Base-by-base conservation (phyloP, 2,797 vertebrate genomes). In the Channa striata region DNA sequence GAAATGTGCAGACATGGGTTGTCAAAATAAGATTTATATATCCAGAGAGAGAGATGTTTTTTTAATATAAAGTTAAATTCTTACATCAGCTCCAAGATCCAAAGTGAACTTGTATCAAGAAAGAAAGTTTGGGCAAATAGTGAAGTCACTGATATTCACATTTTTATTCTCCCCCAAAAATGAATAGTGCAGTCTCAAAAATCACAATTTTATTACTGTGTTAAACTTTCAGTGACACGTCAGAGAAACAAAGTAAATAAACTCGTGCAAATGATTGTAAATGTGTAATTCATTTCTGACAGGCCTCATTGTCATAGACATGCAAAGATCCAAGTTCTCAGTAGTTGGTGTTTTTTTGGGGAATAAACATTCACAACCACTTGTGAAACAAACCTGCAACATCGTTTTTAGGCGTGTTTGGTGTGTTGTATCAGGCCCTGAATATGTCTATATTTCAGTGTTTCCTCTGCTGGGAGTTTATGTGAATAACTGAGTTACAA, bases 401-500 rank as follows among this genome's bases (percentile, higher is more conserved):
- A 39, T 0, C 33, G 2, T 23, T 56, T 48, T 11, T 6, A 20
- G n/a, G n/a, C n/a, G n/a, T n/a, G 6, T 43, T 52, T 4, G 52
- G 0, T 3, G 14, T 42, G 13, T 10, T 5, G 37, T 54, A 20
- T 62, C 9, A 39, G 65, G 13, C 19, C 5, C 19, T 30, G 39
- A 0, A 44, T 54, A 54, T 17, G 42, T 44, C 10, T 43, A 17
- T 43, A 8, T 42, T 43, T 43, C 17, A 43, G n/a, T n/a, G 42
- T 50, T 54, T 46, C 30, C 13, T n/a, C 36, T 48, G 33, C 42
- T 25, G n/a, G 43, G 1, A 50, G 37, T 59, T 47, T 43, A 20
- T 23, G 16, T 8, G n/a, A 56, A 58, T 21, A 46, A 54, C 25
- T 33, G 19, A 42, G 87, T 84, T 84, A 77, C 52, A 83, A 86